A percentile compares a stretch with the other conserved stretches of the same genome.
phyloP scores from a whole-genome alignment of 1,140 invertebrate genomes.

The Penaeus indicus region DNA sequence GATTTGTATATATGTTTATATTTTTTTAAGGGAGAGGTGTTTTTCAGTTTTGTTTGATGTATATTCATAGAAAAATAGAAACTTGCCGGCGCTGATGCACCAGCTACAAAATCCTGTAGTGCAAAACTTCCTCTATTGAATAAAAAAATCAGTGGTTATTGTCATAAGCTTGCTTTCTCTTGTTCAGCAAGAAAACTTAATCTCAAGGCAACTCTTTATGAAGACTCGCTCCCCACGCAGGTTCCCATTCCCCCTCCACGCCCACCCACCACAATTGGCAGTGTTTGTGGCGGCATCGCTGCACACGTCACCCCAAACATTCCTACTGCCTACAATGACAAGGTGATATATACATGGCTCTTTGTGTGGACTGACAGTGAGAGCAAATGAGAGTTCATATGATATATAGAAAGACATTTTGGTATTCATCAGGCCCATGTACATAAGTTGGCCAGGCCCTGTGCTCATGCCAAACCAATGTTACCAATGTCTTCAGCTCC shows the following conservation, averaged over 20 bases:
- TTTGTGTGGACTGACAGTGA: too few species aligned
- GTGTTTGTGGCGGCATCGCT: slow-evolving; percentile 58
- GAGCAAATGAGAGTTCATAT: too few species aligned
- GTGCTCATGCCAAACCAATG: too few species aligned
- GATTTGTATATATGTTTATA: too few species aligned
- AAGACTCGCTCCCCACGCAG: slow-evolving; percentile 67
- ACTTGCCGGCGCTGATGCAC: neutral
- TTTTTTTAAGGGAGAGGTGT: too few species aligned
- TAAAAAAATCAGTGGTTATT: neutral
- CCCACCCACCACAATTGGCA: slow-evolving; percentile 70
- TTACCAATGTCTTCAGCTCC: too few species aligned
- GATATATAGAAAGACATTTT: too few species aligned
- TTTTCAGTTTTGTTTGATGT: too few species aligned
- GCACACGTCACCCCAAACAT: slow-evolving; percentile 66
- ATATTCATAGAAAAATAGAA: too few species aligned
- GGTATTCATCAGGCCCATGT: too few species aligned
- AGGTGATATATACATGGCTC: slow-evolving; percentile 63
- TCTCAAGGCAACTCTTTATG: slow-evolving; percentile 56
- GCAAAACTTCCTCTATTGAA: neutral
- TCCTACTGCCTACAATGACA: slow-evolving; percentile 74
- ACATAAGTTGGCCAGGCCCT: too few species aligned
- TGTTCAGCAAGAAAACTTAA: slow-evolving; percentile 54
- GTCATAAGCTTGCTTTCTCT: slow-evolving; percentile 10
- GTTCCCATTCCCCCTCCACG: slow-evolving; percentile 75
- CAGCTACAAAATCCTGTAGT: neutral